Conservation (phyloP, 2,888 invertebrate genomes). For the Tineola bisselliella region DNA sequence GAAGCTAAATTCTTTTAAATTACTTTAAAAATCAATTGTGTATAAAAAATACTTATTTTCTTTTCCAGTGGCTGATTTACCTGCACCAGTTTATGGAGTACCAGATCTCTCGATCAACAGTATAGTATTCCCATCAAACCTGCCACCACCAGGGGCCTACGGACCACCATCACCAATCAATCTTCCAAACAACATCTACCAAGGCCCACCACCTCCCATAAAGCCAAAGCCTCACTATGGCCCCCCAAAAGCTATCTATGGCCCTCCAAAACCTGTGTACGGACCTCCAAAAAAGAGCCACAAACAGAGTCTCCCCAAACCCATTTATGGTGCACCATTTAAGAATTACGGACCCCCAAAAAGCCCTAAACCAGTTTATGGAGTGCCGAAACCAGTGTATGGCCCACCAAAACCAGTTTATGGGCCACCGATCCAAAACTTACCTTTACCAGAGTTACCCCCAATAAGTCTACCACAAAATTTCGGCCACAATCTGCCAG, state of each 20-base stretch:
- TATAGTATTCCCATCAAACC: conserved; percentile 25
- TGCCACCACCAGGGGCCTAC: conserved; percentile 49
- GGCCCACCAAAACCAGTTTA: conserved; percentile 56
- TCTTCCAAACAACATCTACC: conserved; percentile 22
- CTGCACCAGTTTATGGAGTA: conserved; percentile 69
- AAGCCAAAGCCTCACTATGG: conserved; percentile 51
- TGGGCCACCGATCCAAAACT: conserved; percentile 26
- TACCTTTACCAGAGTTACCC: conserved; percentile 27
- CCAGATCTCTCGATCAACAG: conserved; percentile 53
- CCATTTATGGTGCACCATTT: conserved; percentile 42
- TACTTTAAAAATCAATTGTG: too few species aligned
- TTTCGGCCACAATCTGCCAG: conserved; percentile 41
- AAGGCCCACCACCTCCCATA: conserved; percentile 29
- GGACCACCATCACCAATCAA: conserved; percentile 59
- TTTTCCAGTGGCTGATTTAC: conserved; percentile 54
- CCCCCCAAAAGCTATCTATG: conserved; percentile 52
- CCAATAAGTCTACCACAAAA: conserved; percentile 22
- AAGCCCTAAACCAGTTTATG: conserved; percentile 36
- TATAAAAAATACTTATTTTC: conserved; percentile 6
- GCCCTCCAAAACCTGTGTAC: conserved; percentile 46
- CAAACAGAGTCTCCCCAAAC: conserved; percentile 38
- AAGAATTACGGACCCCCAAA: conserved; percentile 35
- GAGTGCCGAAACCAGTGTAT: conserved; percentile 39
- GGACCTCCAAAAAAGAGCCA: conserved; percentile 42
- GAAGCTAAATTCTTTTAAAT: too few species aligned